These are phyloP conservation scores for Discoglossus pictus DNA, from an alignment of 2,797 vertebrate species.

Conservation along the genomic window DNA sequence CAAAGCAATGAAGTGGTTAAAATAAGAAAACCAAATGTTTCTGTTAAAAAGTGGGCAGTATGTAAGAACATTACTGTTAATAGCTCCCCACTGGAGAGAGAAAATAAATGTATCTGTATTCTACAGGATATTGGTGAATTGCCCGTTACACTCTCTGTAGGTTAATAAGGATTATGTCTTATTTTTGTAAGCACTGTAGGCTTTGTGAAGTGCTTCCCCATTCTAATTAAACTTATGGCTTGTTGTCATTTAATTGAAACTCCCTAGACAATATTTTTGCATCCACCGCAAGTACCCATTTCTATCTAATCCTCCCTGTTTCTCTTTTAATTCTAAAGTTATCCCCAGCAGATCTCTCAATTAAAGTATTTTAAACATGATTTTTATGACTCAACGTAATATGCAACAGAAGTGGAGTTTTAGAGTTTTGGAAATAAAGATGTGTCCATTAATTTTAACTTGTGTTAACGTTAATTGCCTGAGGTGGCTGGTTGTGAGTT, in stretches of 20 bases:
- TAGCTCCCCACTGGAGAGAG: slow-evolving; percentile 41
- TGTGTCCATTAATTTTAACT: too few relatives aligned
- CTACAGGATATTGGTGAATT: slow-evolving; percentile 28
- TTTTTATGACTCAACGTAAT: too few relatives aligned
- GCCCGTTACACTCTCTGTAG: slow-evolving; percentile 48
- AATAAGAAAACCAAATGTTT: slow-evolving; percentile 8
- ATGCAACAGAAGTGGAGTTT: too few relatives aligned
- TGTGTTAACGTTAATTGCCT: too few relatives aligned
- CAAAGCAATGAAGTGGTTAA: slow-evolving; percentile 12
- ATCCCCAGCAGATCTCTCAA: slow-evolving; percentile 25
- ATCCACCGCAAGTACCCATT: slow-evolving; percentile 38
- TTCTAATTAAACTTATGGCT: slow-evolving; percentile 51
- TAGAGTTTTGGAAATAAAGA: too few relatives aligned
- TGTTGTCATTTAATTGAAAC: slow-evolving; percentile 50
- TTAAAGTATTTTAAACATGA: too few relatives aligned
- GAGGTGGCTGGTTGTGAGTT: too few relatives aligned
- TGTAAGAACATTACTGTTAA: slow-evolving; percentile 40
- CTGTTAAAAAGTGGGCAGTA: slow-evolving; percentile 28
- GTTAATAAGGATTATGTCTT: slow-evolving; percentile 51
- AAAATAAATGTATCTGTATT: slow-evolving; percentile 41
- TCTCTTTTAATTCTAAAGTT: slow-evolving; percentile 39
- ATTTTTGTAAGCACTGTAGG: slow-evolving; percentile 49
- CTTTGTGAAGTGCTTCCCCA: slow-evolving; percentile 36
- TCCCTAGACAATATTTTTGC: slow-evolving; percentile 40
- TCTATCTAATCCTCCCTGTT: slow-evolving; percentile 25